Conservation (phyloP, 1,140 invertebrate genomes). For the Drosophila sp. region DNA sequence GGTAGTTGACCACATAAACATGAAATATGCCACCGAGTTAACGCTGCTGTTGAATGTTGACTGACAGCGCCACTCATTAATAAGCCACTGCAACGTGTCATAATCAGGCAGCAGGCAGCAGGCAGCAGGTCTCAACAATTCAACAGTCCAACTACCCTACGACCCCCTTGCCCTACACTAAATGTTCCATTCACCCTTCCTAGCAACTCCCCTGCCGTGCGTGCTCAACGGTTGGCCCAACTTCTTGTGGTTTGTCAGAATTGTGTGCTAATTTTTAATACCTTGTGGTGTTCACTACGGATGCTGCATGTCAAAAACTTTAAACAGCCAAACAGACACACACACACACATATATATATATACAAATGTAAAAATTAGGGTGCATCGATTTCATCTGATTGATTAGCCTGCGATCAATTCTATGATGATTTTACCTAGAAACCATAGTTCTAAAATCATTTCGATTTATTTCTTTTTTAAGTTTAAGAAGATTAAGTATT, state of each 20-base stretch:
- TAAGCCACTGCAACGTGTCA: constrained; percentile 63
- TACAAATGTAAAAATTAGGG: too few relatives aligned
- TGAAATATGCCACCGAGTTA: constrained; percentile 11
- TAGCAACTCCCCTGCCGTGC: neutral
- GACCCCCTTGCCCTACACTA: too few relatives aligned
- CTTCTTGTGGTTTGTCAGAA: constrained; percentile 44
- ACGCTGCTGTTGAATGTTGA: constrained; percentile 41
- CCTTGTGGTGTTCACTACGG: constrained; percentile 47
- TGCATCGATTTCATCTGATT: too few relatives aligned
- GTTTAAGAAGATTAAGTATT: too few relatives aligned
- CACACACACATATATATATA: neutral
- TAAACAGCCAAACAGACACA: neutral
- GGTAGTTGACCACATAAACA: constrained; percentile 11
- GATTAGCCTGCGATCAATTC: too few relatives aligned
- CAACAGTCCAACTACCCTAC: neutral
- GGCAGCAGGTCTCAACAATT: constrained; percentile 10
- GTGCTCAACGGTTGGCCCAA: constrained; percentile 28
- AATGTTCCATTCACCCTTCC: neutral
- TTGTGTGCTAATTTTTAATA: constrained; percentile 63
- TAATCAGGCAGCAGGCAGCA: constrained; percentile 48
- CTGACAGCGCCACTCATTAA: constrained; percentile 60
- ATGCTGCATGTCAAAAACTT: constrained; percentile 35
- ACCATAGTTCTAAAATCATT: too few relatives aligned
- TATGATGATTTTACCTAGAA: too few relatives aligned
- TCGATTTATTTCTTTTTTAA: too few relatives aligned